These are phyloP conservation scores for Mayetiola destructor DNA, from an alignment of 2,888 invertebrate genomes.

Conservation along the genomic window DNA sequence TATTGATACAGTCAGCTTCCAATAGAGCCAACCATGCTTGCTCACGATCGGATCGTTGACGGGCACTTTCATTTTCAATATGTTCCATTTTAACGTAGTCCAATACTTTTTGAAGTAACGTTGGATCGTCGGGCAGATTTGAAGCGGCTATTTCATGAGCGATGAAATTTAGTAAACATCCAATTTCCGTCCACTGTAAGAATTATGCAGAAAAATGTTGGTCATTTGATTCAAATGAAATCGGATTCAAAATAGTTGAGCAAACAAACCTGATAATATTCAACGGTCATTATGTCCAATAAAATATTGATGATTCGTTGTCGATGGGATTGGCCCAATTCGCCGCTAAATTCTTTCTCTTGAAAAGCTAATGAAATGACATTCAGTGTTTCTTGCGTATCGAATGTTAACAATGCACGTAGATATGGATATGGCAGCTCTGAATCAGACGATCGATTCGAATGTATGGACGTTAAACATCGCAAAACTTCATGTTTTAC, in stretches of 20 bases:
- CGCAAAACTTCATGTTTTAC: slow-evolving; percentile 57
- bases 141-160: slow-evolving; percentile 46
- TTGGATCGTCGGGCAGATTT: slow-evolving; percentile 30
- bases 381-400: slow-evolving; percentile 72
- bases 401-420: slow-evolving; percentile 61
- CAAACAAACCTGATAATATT: slow-evolving; percentile 43
- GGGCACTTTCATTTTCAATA: slow-evolving; percentile 30
- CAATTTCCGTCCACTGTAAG: slow-evolving; percentile 38
- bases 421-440: slow-evolving; percentile 58
- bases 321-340: slow-evolving; percentile 53
- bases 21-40: slow-evolving; percentile 58
- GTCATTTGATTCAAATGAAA: too few species aligned
- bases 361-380: slow-evolving; percentile 73
- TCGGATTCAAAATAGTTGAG: background rate
- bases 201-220: slow-evolving; percentile 14
- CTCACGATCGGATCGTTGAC: slow-evolving; percentile 52
- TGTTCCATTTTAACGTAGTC: slow-evolving; percentile 41
- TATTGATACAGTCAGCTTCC: slow-evolving; percentile 43
- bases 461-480: slow-evolving; percentile 53
- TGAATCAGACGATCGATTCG: slow-evolving; percentile 42
- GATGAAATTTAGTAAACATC: slow-evolving; percentile 49
- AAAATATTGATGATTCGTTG: slow-evolving; percentile 67
- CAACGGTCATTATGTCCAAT: slow-evolving; percentile 53
- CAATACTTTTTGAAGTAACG: slow-evolving; percentile 45
- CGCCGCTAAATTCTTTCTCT: slow-evolving; percentile 60